Evolutionary conservation across 2,888 invertebrate genomes (phyloP).

Genomic region (Anarsia innoxiella): DNA sequence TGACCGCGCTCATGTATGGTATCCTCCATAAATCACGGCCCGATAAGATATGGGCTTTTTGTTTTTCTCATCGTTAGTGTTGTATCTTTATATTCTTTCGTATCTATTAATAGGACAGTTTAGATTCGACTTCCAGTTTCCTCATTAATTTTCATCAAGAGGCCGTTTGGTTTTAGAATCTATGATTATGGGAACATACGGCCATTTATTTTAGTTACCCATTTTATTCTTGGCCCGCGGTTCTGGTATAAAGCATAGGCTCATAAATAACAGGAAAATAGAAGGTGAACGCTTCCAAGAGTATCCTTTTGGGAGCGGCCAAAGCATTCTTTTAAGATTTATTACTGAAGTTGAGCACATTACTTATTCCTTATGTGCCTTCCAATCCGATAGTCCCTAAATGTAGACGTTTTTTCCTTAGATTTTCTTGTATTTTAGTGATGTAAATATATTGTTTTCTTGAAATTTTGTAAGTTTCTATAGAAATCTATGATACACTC

Average conservation of each 20-base stretch:
- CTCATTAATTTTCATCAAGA: conserved; percentile 56
- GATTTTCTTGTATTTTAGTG: conserved; percentile 20
- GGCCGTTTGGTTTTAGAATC: conserved; percentile 46
- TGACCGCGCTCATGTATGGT: conserved; percentile 35
- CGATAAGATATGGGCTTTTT: conserved; percentile 57
- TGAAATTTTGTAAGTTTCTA: too few species aligned
- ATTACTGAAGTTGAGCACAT: conserved; percentile 71
- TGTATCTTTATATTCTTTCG: conserved; percentile 25
- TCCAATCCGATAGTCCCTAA: conserved; percentile 51
- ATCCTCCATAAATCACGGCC: conserved; percentile 51
- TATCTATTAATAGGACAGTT: conserved; percentile 27
- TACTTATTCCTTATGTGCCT: conserved; percentile 72
- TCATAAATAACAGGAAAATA: conserved; percentile 74
- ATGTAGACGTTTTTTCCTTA: conserved; percentile 41
- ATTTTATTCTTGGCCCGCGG: conserved; percentile 69
- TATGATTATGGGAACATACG: conserved; percentile 61
- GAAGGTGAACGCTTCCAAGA: conserved; percentile 72
- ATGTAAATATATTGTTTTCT: conserved; percentile 19
- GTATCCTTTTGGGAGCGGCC: conserved; percentile 73
- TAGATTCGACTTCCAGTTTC: conserved; percentile 40
- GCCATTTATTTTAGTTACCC: conserved; percentile 70
- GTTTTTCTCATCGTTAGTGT: conserved; percentile 38
- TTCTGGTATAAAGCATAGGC: conserved; percentile 70
- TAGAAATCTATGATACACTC: too few species aligned
- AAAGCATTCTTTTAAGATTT: conserved; percentile 75